These are phyloP conservation scores for Cabera pusaria DNA, from an alignment of 2,888 invertebrate species.

Conservation along the genomic window DNA sequence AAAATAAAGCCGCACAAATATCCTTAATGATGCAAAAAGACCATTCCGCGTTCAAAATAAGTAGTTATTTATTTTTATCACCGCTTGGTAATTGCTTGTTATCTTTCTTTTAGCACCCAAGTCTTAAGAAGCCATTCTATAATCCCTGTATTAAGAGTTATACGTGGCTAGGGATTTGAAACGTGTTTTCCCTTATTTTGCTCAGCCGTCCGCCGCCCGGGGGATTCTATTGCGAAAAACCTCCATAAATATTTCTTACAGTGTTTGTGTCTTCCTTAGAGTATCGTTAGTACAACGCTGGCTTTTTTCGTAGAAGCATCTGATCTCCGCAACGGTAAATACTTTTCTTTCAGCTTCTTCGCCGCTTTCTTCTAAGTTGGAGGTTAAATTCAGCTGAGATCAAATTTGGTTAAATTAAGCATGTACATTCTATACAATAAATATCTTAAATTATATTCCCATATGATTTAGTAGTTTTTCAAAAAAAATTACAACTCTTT, in stretches of 20 bases:
- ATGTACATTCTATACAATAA: too few relatives aligned
- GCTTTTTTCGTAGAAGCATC: slow-evolving; percentile 65
- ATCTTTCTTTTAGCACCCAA: slow-evolving; percentile 75
- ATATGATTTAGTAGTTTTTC: too few relatives aligned
- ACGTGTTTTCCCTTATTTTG: slow-evolving; percentile 76
- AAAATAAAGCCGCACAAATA: slow-evolving; percentile 29
- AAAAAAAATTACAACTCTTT: too few relatives aligned
- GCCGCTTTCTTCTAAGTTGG: too few relatives aligned
- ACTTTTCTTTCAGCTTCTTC: too few relatives aligned
- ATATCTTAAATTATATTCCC: too few relatives aligned
- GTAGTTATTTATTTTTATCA: slow-evolving; percentile 50
- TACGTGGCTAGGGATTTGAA: slow-evolving; percentile 75
- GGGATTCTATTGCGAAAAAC: slow-evolving; percentile 78
- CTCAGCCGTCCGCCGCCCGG: slow-evolving; percentile 61
- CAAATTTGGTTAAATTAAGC: too few relatives aligned
- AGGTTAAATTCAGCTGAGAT: too few relatives aligned
- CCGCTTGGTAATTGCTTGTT: slow-evolving; percentile 70
- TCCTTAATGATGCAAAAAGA: slow-evolving; percentile 31
- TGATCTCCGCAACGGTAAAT: slow-evolving; percentile 49
- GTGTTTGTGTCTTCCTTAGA: slow-evolving; percentile 81
- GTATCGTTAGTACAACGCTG: slow-evolving; percentile 78
- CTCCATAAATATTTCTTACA: slow-evolving; percentile 83
- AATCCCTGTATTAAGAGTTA: slow-evolving; percentile 80
- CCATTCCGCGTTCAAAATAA: slow-evolving; percentile 35
- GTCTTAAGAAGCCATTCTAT: slow-evolving; percentile 75